Base-by-base conservation (phyloP, 1,140 invertebrate species). In the Leucophenga varia region DNA sequence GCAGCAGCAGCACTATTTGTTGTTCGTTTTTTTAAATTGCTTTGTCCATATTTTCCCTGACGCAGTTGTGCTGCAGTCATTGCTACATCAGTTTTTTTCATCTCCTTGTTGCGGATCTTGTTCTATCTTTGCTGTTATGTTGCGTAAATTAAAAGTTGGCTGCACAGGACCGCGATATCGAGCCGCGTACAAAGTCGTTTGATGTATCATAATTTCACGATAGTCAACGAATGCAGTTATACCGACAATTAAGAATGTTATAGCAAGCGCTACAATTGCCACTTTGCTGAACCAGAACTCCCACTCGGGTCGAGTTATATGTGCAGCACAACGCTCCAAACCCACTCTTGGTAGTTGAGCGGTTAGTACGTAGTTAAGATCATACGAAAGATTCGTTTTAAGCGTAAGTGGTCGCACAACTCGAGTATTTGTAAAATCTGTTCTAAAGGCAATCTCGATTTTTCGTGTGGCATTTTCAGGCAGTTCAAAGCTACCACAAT, bases 381-480 rank as follows among this genome's bases (percentile, higher is more conserved):
- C 64, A 44, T 76, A 75, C 47, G 75, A 77, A 12, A 86, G 68
- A 61, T 82, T 86, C 20, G 83, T 87, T 4, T 78, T 76, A 52
- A 82, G 78, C 52, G 78, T 76, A 20, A 85, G 78, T 31, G 80
- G 75, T 12, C 90, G 81, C 49, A 87, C 80, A 18, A 94, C 83
- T 47, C 86, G 82, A 0, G 90, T 84, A 47, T 95, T 79, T 3
- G 94, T 93, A 68, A 95, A 96, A 79, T 98, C 95, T 6, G 95
- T 89, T 1, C 90, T 91, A 74, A 95, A 97, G 43, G 89, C 87
- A 55, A 97, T 90, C 61, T 96, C 91, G 20, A 98, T 85, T 70
- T 88, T 88, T 57, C 82, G 82, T n/a, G 86, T 89, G 8, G 82
- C 83, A 76, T 96, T 95, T 12, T 93, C 90, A 43, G 78, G 76